Evolutionary conservation across 2,113 vertebrate genomes (phyloP).

Genomic region (Leptocoma aspasia): DNA sequence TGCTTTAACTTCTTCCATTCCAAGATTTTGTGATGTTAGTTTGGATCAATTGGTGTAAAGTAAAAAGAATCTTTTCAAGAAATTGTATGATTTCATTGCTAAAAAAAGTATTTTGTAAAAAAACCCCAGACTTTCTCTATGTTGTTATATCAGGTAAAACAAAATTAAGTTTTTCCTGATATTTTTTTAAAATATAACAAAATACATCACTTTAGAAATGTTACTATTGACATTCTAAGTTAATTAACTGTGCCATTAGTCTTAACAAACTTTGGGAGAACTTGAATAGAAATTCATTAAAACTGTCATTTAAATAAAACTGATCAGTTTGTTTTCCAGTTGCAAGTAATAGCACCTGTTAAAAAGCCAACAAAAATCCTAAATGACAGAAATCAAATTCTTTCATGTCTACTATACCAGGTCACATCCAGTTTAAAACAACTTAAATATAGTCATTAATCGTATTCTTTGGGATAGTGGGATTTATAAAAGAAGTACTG

Average conservation of each 20-base stretch:
- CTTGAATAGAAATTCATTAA: background rate
- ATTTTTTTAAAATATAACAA: background rate
- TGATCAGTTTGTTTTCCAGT: background rate
- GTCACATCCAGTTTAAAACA: background rate
- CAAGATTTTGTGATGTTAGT: background rate
- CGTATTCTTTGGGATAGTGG: background rate
- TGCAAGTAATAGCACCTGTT: background rate
- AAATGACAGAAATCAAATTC: background rate
- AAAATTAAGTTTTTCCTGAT: background rate
- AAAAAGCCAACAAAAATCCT: background rate
- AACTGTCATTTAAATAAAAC: background rate
- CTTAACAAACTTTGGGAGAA: background rate
- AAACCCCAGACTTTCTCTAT: background rate
- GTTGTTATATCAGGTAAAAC: background rate
- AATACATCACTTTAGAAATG: background rate
- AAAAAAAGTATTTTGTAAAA: background rate
- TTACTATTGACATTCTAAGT: background rate
- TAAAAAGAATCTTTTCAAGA: background rate
- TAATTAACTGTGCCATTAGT: background rate
- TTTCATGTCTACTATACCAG: background rate
- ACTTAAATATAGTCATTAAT: slow-evolving; percentile 2
- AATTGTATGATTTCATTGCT: background rate
- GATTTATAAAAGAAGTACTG: background rate
- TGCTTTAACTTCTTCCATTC: background rate
- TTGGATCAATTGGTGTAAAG: background rate